Evolutionary conservation across 2,797 vertebrate genomes (phyloP), one percentile per base, ranked within the genome.

Genomic region (Myotis planiceps): DNA sequence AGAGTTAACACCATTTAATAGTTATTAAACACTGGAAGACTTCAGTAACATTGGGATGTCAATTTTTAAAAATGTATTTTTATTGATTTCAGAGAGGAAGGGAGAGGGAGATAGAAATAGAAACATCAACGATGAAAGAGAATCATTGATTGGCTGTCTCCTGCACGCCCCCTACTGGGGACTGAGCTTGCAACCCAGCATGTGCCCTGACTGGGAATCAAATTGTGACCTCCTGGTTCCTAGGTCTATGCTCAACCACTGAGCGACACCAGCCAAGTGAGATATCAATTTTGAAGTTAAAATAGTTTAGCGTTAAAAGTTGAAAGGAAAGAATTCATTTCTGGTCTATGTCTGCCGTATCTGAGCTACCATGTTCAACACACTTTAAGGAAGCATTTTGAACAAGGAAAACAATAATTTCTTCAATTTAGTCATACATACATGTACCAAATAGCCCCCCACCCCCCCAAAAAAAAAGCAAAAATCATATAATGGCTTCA

Each of bases 351-450:
- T 72, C 45, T 97, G 39, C 65, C 76, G 32, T 51, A 85, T 81
- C 37, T 88, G 93, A 96, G 42, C 27, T 34, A 88, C 8, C 27
- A 90, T 15, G 9, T 90, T 92, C 72, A 92, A 65, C 23, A 88
- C 60, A 93, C 58, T 81, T 71, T 78, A 85, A 95, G 19, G 10
- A 95, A 85, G 39, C 65, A 3, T 90, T 95, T 13, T 90, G 9
- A 87, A 90, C 49, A 93, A 84, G 47, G 19, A 71, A 93, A 96
- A 92, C 63, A 53, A 29, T 16, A 81, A 55, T 55, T 92, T 93
- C 34, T 96, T 90, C 55, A 88, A 88, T 47, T 80, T 81, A 79
- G 37, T 80, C 37, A 94, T 34, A 94, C 4, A 86, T 47, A 85
- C 6, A 76, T 4, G 13, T 32, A 88, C 13, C 47, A 79, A 49